These are phyloP conservation scores for Tachystola acroxantha DNA, from an alignment of 2,888 invertebrate genomes.

Conservation along the genomic window DNA sequence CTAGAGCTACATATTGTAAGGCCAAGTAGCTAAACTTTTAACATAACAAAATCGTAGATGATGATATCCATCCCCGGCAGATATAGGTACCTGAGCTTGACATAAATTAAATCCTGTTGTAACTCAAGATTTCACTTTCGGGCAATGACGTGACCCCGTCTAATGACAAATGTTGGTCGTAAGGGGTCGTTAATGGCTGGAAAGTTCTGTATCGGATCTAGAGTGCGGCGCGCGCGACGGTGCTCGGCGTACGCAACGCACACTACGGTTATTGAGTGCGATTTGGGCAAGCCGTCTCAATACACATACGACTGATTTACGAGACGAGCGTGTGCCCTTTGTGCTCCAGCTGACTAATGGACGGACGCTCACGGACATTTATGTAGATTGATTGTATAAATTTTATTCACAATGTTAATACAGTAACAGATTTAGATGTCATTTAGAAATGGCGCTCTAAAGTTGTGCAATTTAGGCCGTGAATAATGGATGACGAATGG, in stretches of 20 bases:
- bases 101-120: constrained; percentile 18
- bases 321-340: constrained; percentile 77
- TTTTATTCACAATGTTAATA: constrained; percentile 79
- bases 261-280: constrained; percentile 64
- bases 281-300: constrained; percentile 73
- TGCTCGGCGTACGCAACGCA: constrained; percentile 29
- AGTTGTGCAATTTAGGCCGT: constrained; percentile 78
- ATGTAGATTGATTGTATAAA: constrained; percentile 79
- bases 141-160: constrained; percentile 38
- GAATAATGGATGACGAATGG: constrained; percentile 77
- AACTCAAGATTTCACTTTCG: constrained; percentile 34
- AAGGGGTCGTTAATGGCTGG: constrained; percentile 68
- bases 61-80: no score
- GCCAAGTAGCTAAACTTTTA: no score
- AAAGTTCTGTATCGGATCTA: constrained; percentile 42
- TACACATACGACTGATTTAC: constrained; percentile 74
- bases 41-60: no score
- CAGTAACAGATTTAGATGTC: constrained; percentile 79
- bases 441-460: constrained; percentile 78
- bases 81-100: not conserved
- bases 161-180: constrained; percentile 57
- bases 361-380: constrained; percentile 78
- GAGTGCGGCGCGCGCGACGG: constrained; percentile 20
- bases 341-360: constrained; percentile 75
- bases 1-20: no score